A percentile compares a stretch with the other conserved stretches of the same genome.
These are phyloP conservation scores for Proteles cristata DNA, from an alignment of 2,113 vertebrate genomes.

Conservation along the genomic window DNA sequence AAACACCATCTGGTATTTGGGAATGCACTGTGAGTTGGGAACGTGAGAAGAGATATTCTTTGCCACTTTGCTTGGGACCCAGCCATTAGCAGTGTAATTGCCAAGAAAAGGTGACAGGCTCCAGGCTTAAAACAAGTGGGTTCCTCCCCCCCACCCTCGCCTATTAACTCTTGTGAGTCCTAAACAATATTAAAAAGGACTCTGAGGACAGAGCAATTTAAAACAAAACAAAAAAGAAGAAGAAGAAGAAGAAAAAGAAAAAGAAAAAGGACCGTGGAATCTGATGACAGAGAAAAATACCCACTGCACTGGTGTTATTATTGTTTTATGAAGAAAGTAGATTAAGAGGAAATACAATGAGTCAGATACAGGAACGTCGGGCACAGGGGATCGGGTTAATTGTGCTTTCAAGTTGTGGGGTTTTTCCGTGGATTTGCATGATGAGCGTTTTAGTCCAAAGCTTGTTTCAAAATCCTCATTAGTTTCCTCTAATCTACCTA, in stretches of 20 bases:
- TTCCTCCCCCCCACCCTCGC: slow-evolving; percentile 66
- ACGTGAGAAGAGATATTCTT: slow-evolving; percentile 94
- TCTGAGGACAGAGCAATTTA: slow-evolving; percentile 67
- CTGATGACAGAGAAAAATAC: slow-evolving; percentile 50
- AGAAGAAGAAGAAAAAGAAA: slow-evolving; percentile 27
- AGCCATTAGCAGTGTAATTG: slow-evolving; percentile 94
- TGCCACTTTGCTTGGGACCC: slow-evolving; percentile 95
- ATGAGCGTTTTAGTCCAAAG: slow-evolving; percentile 89
- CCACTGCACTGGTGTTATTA: not conserved
- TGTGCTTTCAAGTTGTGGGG: slow-evolving; percentile 79
- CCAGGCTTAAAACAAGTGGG: slow-evolving; percentile 89
- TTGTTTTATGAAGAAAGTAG: slow-evolving; percentile 39
- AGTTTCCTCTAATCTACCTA: slow-evolving; percentile 86
- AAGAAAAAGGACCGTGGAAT: slow-evolving; percentile 55
- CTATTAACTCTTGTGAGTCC: slow-evolving; percentile 89
- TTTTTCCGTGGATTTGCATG: slow-evolving; percentile 85
- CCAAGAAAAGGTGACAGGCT: slow-evolving; percentile 97
- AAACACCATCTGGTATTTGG: slow-evolving; percentile 98
- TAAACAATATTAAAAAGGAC: slow-evolving; percentile 80
- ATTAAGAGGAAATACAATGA: slow-evolving; percentile 75
- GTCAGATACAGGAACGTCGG: slow-evolving; percentile 69
- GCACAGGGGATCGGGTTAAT: slow-evolving; percentile 46
- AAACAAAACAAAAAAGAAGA: slow-evolving; percentile 47
- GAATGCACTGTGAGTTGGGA: slow-evolving; percentile 92
- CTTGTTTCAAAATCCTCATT: slow-evolving; percentile 86